Evolutionary conservation across 2,797 vertebrate genomes (phyloP), one percentile per base, ranked within the genome.

Genomic region (Malacoraja senta): DNA sequence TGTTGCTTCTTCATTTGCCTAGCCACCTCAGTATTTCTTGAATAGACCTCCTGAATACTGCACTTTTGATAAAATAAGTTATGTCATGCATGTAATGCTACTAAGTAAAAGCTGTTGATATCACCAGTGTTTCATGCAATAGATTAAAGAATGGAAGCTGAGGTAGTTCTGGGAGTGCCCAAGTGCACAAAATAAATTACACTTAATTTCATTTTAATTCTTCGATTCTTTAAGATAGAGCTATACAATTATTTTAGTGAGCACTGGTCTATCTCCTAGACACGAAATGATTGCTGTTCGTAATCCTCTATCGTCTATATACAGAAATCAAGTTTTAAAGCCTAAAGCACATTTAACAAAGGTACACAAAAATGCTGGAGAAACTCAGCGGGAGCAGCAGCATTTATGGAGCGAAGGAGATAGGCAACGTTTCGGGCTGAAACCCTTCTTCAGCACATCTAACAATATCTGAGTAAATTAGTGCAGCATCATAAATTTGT

Each of bases 141-240:
- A 94, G 71, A 92, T 94, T 94, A 95, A 94, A 94, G 95, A 95
- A 95, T 29, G 93, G 95, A 95, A 95, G 95, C 79, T 93, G 93
- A 83, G 35, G 4, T 35, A 65, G 74, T 94, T 94, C 93, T 93
- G 94, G 94, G 90, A 94, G 93, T 93, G 12, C 21, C 35, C 38
- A 91, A 24, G 76, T 4, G 72, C 53, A 92, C 21, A 12, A 76
- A 76, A 17, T 19, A 44, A 53, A 74, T 29, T 29, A 44, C 84
- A 68, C 71, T 10, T 29, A 68, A 29, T 72, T 35, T 91, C 53
- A 74, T 91, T 91, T 74, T 68, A 74, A 68, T 91, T 53, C 24
- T 74, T 29, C 53, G 38, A 13, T 24, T 17, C 38, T 21, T 72
- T 74, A 44, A 74, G 26, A 53, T 26, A 72, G 74, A 29, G 13